Evolutionary conservation across 2,797 vertebrate species (phyloP).

Genomic region (Acanthurus leucopareius): DNA sequence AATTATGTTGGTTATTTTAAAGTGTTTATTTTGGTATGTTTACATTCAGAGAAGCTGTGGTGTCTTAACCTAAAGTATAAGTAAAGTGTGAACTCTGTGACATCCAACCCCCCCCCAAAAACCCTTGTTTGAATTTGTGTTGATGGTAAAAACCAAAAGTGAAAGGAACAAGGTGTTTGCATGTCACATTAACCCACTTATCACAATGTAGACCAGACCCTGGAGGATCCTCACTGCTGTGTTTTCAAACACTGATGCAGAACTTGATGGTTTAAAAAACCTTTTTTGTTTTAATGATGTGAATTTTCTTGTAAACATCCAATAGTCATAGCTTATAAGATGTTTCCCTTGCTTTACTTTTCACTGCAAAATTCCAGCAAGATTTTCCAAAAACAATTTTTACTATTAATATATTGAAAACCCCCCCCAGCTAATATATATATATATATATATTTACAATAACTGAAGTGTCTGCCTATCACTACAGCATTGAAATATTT

Average conservation of each 20-base stretch:
- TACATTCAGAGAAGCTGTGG: slow-evolving; percentile 8
- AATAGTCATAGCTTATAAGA: background rate
- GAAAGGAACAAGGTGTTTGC: slow-evolving; percentile 50
- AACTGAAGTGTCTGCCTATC: background rate
- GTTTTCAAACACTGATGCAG: slow-evolving; percentile 11
- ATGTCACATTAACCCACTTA: slow-evolving; percentile 33
- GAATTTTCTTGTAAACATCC: slow-evolving; percentile 8
- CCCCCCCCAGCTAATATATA: too few species aligned
- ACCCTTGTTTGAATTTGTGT: slow-evolving; percentile 30
- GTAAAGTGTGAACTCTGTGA: too few species aligned
- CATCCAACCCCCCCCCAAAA: background rate
- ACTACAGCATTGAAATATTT: too few species aligned
- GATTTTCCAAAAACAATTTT: background rate
- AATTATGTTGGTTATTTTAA: background rate
- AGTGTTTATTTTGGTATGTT: slow-evolving; percentile 37
- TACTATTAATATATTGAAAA: too few species aligned
- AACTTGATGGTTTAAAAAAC: background rate
- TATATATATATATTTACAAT: background rate
- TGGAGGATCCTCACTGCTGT: background rate
- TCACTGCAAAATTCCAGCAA: background rate
- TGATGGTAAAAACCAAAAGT: slow-evolving; percentile 50
- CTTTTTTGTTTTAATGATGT: background rate
- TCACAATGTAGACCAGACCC: background rate
- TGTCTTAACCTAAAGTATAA: background rate
- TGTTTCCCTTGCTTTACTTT: background rate